Base-by-base conservation (phyloP, 2,888 invertebrate genomes). In the Branchellion lobata region DNA sequence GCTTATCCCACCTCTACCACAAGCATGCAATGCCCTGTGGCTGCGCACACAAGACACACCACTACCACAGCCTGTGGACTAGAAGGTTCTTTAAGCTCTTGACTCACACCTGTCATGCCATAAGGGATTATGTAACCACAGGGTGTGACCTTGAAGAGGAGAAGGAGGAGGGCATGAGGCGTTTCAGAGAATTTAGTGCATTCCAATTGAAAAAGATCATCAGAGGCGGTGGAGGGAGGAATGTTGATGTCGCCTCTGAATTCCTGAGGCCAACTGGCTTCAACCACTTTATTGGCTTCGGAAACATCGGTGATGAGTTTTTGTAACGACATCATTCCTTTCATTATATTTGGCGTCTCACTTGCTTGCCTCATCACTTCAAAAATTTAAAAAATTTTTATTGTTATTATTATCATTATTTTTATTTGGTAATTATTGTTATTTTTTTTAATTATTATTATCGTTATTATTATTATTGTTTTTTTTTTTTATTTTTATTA, bases 181-280 rank as follows among this genome's bases (percentile, higher is more conserved):
- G 5, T 14, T 5, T 57, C n/a, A 24, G 5, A n/a, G 24, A 5
- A 18, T 24, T 57, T n/a, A 24, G 5, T 14, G 21, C 8, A 18
- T 14, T 18, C 3, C 3, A 57, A 24, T 57, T 57, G 24, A 57
- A 5, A 8, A n/a, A 5, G 3, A 57, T 40, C 5, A 40, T 40
- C n/a, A 57, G 24, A 3, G n/a, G 24, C 21, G n/a, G 24, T 57
- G 61, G 61, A 18, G 24, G 21, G 5, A 57, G 21, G 5, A n/a
- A 57, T 57, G 8, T 57, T 57, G 61, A 5, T n/a, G n/a, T 57
- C 21, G 5, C 11, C 11, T 24, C 3, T 5, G 21, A 57, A n/a
- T 18, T 57, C 21, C 24, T 57, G 3, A 57, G 61, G 61, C 61
- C 61, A 57, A 24, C 24, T 57, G 61, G 61, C 61, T 57, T 57